A percentile compares a stretch with the other conserved stretches of the same genome.
Conservation (phyloP, 1,140 invertebrate species). For the Telenomus remus region DNA sequence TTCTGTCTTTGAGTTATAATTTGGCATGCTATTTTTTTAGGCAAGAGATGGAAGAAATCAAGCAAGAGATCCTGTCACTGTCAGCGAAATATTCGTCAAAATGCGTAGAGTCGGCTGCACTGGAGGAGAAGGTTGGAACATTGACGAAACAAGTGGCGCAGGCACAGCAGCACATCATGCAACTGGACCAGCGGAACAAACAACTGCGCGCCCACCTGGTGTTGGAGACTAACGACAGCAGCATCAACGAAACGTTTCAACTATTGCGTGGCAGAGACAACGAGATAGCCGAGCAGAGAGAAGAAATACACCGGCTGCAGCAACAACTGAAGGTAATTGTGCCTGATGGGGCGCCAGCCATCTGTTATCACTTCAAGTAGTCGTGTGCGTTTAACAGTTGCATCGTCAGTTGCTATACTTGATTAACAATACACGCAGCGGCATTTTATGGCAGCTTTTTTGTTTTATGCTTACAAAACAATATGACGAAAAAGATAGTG, state of each 20-base stretch:
- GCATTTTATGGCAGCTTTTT: slow-evolving; percentile 63
- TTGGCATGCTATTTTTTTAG: slow-evolving; percentile 77
- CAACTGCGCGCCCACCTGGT: slow-evolving; percentile 84
- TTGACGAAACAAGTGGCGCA: slow-evolving; percentile 86
- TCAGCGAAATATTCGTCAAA: slow-evolving; percentile 94
- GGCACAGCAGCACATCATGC: slow-evolving; percentile 86
- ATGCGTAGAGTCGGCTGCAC: slow-evolving; percentile 90
- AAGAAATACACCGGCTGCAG: slow-evolving; percentile 73
- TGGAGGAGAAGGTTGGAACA: slow-evolving; percentile 88
- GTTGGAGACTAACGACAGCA: slow-evolving; percentile 76
- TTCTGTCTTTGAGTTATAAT: too few relatives aligned
- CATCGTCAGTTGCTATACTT: slow-evolving; percentile 58
- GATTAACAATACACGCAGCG: slow-evolving; percentile 65
- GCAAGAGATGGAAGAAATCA: slow-evolving; percentile 89
- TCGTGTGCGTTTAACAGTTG: slow-evolving; percentile 62
- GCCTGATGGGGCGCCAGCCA: neutral
- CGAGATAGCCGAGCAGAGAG: slow-evolving; percentile 70
- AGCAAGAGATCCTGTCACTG: slow-evolving; percentile 88
- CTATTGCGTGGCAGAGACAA: slow-evolving; percentile 68
- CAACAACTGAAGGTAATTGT: slow-evolving; percentile 70
- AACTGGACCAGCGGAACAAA: slow-evolving; percentile 86
- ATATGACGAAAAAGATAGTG: too few relatives aligned
- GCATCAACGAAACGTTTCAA: slow-evolving; percentile 67
- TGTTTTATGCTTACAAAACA: slow-evolving; percentile 51
- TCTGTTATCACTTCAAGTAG: slow-evolving; percentile 45